Base-by-base conservation (phyloP, 2,797 vertebrate species). In the Psittacula derbiana region DNA sequence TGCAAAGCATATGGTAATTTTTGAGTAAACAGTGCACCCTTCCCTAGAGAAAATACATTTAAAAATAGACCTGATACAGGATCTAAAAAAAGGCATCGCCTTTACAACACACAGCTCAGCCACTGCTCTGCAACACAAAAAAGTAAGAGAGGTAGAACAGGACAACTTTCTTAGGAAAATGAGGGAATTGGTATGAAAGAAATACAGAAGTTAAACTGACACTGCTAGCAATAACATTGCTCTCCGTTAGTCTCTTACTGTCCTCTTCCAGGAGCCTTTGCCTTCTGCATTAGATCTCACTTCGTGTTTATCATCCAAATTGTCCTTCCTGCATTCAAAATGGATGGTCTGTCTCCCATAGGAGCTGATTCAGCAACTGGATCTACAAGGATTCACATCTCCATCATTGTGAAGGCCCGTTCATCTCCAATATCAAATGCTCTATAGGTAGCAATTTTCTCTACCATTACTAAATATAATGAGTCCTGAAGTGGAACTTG, bases 1-100 rank as follows among this genome's bases (percentile, higher is more conserved):
- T 87, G 86, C 72, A 95, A 96, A 95, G 90, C 89, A 92, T 92
- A 96, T 88, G 94, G 89, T 80, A 94, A 96, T 80, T 92, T 96
- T 93, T 93, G 79, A 91, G 79, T 94, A 96, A 96, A 95, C 85
- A 44, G 50, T 81, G 66, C 25, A 43, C 80, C 69, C 88, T 96
- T 94, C 92, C 93, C 92, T 53, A 66, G 93, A 94, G 86, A 93
- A 96, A 95, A 92, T 95, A 80, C 2, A 4, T 80, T 93, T 78
- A 78, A 94, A 94, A 96, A 93, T 92, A 97, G 96, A 93, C 82
- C 46, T 88, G 85, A 66, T 91, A 69, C 4, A 16, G 70, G 90
- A 64, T 80, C 81, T 92, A 61, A 85, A 95, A 91, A 93, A 95
- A 94, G 62, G 58, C 75, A 69, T 71, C 64, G 14, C 73, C 80